These are phyloP conservation scores for Eudyptes chrysolophus DNA, from an alignment of 2,113 vertebrate genomes.

Conservation along the genomic window DNA sequence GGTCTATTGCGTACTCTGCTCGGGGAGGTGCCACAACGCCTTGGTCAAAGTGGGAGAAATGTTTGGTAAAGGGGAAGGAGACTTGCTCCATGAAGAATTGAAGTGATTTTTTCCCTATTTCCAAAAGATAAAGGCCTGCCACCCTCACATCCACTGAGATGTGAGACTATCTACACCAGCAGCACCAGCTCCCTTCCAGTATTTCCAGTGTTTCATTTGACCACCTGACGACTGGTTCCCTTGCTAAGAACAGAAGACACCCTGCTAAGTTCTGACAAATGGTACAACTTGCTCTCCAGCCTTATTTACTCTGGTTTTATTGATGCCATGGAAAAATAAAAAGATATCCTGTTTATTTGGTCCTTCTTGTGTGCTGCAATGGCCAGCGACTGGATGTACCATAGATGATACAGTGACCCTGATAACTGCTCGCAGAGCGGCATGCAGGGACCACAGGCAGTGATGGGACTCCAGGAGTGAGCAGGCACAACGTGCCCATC, in stretches of 20 bases:
- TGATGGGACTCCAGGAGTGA: rapidly evolving
- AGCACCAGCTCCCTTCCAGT: not conserved
- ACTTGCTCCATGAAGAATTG: not conserved
- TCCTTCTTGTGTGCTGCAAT: not conserved
- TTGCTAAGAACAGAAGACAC: not conserved
- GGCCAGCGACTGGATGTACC: not conserved
- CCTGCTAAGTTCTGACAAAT: not conserved
- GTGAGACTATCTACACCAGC: not conserved
- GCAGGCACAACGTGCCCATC: not conserved
- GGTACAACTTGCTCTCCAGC: not conserved
- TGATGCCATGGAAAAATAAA: not conserved
- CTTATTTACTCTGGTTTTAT: not conserved
- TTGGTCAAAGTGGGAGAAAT: not conserved
- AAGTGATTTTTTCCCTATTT: not conserved
- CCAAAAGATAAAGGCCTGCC: not conserved
- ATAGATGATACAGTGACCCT: rapidly evolving
- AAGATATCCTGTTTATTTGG: not conserved
- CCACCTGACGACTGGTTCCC: not conserved
- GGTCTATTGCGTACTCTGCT: not conserved
- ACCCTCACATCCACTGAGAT: not conserved
- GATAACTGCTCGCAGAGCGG: not conserved
- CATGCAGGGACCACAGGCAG: not conserved
- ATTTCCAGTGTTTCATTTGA: not conserved
- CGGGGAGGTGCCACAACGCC: not conserved
- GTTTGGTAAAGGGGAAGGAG: not conserved